Evolutionary conservation across 2,797 vertebrate genomes (phyloP), one percentile per base, ranked within the genome.

Genomic region (Taeniopygia guttata): DNA sequence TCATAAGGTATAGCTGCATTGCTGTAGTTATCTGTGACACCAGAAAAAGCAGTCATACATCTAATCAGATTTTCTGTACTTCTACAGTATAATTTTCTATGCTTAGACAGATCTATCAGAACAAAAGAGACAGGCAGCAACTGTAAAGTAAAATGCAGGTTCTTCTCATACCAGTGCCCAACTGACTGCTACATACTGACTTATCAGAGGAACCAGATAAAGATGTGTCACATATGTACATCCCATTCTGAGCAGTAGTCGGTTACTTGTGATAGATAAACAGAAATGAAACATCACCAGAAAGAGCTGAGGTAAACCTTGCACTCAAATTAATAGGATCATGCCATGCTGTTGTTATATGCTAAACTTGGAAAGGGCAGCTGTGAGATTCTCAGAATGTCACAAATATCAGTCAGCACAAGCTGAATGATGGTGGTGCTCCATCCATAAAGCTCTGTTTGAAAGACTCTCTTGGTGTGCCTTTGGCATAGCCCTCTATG

Each of bases 51-150:
- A 46, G 42, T 46, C 88, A 89, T 48, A 48, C 16, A 69, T 69
- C 55, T 91, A 84, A 89, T 84, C 74, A 69, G n/a, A 82, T 90
- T 78, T 93, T 63, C 69, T 60, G 14, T 85, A 69, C 79, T 84
- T 86, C 49, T 86, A 25, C 22, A 45, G 21, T 16, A 76, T 43
- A 5, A 66, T 90, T 94, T 94, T 84, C 63, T 82, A 16, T 67
- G 36, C 56, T 84, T 77, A 84, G 40, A 43, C 56, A 94, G 77
- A 86, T 76, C 17, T 84, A 90, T 87, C 56, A 81, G 80, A 90
- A 90, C 76, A 81, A 90, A 89, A 90, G 64, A 84, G 55, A 60
- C 59, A 73, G 83, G 20, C 55, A 67, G n/a, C 38, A 90, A 30
- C 20, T 73, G 74, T 64, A 84, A 90, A 93, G 79, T 69, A 79